Conservation (phyloP, 1,140 invertebrate genomes). For the Zaprionus gabonicus region DNA sequence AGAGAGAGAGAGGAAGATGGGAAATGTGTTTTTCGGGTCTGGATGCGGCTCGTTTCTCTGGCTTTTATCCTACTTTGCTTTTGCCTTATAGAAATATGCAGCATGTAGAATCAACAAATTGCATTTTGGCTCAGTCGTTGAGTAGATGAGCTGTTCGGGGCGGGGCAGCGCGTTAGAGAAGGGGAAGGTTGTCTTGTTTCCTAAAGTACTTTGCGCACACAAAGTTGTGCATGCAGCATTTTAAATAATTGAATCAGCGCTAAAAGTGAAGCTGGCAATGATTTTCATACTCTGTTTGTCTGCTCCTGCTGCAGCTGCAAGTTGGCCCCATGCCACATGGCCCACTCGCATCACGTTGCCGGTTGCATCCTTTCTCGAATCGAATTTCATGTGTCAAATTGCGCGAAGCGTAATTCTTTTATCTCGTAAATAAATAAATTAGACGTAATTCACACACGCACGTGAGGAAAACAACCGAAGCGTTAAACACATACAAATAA, state of each 20-base stretch:
- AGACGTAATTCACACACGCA: constrained; percentile 51
- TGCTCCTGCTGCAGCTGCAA: not conserved
- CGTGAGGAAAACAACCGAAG: constrained; percentile 12
- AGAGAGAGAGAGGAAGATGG: not conserved
- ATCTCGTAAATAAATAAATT: constrained; percentile 59
- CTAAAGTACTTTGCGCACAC: constrained; percentile 2
- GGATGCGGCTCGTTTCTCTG: constrained; percentile 13
- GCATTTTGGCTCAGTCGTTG: constrained; percentile 35
- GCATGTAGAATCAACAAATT: constrained; percentile 50
- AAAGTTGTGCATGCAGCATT: constrained; percentile 59
- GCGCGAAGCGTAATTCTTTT: constrained; percentile 35
- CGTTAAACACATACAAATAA: not conserved
- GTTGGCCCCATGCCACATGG: not conserved
- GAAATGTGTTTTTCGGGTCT: not conserved
- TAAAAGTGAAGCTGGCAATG: constrained; percentile 43
- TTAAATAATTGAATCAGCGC: constrained; percentile 69
- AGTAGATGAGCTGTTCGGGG: not conserved
- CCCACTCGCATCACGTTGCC: not conserved
- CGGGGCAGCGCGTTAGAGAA: not conserved
- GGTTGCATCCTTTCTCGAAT: constrained; percentile 15
- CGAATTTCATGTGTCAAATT: constrained; percentile 56
- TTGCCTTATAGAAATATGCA: constrained; percentile 43
- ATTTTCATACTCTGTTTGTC: constrained; percentile 16
- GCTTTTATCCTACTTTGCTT: constrained; percentile 14
- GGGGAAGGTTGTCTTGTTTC: not conserved